Evolutionary conservation across 2,797 vertebrate species (phyloP), one percentile per base, ranked within the genome.

Genomic region (Threskiornis aethiopicus): DNA sequence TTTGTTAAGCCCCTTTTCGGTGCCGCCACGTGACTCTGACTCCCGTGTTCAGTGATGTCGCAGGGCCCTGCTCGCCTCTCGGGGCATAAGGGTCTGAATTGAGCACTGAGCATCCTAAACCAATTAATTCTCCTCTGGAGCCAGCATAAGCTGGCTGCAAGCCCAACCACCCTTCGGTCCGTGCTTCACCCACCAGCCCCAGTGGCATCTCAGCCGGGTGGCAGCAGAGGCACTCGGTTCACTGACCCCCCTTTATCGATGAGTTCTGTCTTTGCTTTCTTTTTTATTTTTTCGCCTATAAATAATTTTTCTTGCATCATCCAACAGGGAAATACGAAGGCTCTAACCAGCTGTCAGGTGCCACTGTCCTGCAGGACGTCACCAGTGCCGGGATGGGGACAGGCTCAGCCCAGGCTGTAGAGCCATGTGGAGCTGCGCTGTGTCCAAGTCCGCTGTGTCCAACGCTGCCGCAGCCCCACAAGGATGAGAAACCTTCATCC

Each of bases 61-160:
- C 46, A 6, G 20, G 22, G 22, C 19, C 44, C 22, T 1, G 1
- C 31, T 39, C 0, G 0, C 16, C 31, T 83, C 64, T 91, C 1
- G 2, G 44, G 41, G 66, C 20, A 21, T 28, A 64, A 72, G 26
- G 25, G 66, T 76, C 78, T 59, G 66, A 94, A 86, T 16, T 33
- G 41, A 65, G 42, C 14, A 25, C 52, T 0, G 0, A 54, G n/a
- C 67, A 44, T 67, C 65, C 81, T 80, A 52, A 67, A 89, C 13
- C 39, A 75, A 72, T 84, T 79, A 62, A 84, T 82, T 89, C 22
- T 65, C 16, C n/a, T 75, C 79, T 72, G 54, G 41, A 87, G 51
- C 31, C 54, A 57, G 46, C 8, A 3, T 20, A 41, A 88, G 55
- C 51, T 4, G 5, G 5, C 52, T 75, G 69, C 2, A 5, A 79